Evolutionary conservation across 37 sponge, comb jelly and placozoan genomes (phyloP), one percentile per base, ranked within the genome.

Genomic region (Lycopodina hypogea): DNA sequence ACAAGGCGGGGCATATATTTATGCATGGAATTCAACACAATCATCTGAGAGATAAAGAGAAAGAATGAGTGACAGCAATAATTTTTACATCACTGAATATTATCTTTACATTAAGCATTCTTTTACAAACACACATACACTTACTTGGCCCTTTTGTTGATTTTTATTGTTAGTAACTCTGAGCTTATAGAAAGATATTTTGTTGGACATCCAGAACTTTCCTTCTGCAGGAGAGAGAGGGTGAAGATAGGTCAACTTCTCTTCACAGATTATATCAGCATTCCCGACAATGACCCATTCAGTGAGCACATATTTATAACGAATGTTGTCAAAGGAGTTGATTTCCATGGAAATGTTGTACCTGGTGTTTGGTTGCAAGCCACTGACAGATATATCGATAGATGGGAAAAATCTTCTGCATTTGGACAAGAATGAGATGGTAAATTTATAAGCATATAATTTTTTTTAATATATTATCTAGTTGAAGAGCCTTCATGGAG

Each of bases 351-450:
- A 65, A 8, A 96, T 59, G 19, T 58, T 77, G 79, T 96, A 96
- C 40, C 80, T 89, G 32, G 40, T 51, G 2, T 90, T 84, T 0
- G 88, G 71, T 42, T 90, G 77, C 74, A 96, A 81, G 18, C 97
- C 97, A 59, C 36, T 41, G 12, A 93, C 67, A 40, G 74, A 67
- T 8, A 79, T 57, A 33, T 53, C 72, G 0, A 96, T 76, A 0
- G 73, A 78, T 29, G 97, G 97, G 51, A 96, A 96, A 94, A 96
- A 93, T 39, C 97, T 63, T 84, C 97, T 96, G 71, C 23, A 40
- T 24, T 29, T 34, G 68, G 34, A 35, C 2, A 56, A 17, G 18
- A 69, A 33, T 0, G n/a, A n/a, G n/a, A n/a, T n/a, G n/a, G n/a
- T n/a, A n/a, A n/a, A n/a, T n/a, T n/a, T n/a, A n/a, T n/a, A 0